Conservation (phyloP, 2,797 vertebrate genomes). For the Sebastes aleutianus region DNA sequence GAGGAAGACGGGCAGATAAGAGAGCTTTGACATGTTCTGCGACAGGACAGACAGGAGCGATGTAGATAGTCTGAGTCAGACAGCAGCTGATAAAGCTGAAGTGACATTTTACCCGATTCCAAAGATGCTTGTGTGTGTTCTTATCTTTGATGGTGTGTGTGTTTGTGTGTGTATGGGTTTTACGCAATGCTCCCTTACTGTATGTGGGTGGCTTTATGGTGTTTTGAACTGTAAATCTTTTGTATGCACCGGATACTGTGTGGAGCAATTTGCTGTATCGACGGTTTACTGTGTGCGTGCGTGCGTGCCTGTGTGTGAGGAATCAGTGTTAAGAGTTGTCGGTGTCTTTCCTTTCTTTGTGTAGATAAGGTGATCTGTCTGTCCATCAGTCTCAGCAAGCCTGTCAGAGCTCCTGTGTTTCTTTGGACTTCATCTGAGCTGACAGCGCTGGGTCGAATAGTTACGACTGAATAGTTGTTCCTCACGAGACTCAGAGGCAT, state of each 20-base stretch:
- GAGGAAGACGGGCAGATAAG: constrained; percentile 36
- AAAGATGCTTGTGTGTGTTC: constrained; percentile 55
- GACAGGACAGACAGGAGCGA: constrained; percentile 55
- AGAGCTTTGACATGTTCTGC: constrained; percentile 54
- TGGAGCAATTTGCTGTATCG: constrained; percentile 13
- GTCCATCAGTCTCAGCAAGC: constrained; percentile 13
- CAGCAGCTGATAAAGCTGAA: constrained; percentile 58
- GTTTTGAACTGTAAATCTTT: constrained; percentile 29
- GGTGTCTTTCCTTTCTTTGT: constrained; percentile 17
- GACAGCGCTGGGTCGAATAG: background rate
- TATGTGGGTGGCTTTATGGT: constrained; percentile 18
- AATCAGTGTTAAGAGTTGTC: constrained; percentile 16
- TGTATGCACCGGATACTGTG: background rate
- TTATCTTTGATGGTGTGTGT: constrained; percentile 59
- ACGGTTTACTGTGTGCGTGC: constrained; percentile 6
- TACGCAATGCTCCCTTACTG: constrained; percentile 25
- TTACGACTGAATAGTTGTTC: background rate
- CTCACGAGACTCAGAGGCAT: background rate
- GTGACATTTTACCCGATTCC: constrained; percentile 68
- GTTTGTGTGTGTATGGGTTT: constrained; percentile 18
- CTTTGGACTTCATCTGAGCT: constrained; percentile 11
- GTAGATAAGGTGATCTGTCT: constrained; percentile 39
- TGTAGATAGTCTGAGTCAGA: constrained; percentile 48
- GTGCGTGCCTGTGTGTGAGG: background rate
- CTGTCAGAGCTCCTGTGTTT: constrained; percentile 21